Evolutionary conservation across 1,140 invertebrate species (phyloP).

Genomic region (Bemisia tabaci): DNA sequence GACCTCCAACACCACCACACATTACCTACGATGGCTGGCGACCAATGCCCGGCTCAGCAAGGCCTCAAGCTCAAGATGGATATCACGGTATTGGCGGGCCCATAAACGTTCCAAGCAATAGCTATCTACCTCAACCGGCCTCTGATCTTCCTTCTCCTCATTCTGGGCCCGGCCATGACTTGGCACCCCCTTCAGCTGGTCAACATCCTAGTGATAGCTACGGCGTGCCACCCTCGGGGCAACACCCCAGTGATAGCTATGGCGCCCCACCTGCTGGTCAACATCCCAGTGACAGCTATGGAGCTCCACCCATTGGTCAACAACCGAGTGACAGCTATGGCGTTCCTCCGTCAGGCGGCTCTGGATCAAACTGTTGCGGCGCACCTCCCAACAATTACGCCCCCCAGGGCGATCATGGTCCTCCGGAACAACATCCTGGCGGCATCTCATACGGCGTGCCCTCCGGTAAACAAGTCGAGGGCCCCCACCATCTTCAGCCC

Average conservation of each 20-base stretch:
- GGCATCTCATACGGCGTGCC: conserved; percentile 20
- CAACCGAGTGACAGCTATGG: conserved; percentile 18
- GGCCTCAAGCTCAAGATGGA: conserved; percentile 18
- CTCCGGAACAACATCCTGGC: neutral
- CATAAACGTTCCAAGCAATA: conserved; percentile 4
- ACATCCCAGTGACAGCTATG: conserved; percentile 9
- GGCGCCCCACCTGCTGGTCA: conserved; percentile 13
- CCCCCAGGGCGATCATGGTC: neutral
- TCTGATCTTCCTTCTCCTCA: neutral
- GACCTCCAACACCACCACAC: conserved; percentile 54
- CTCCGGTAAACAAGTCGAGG: conserved; percentile 24
- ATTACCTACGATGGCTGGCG: conserved; percentile 54
- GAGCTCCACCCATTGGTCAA: conserved; percentile 14
- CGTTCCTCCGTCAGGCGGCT: too few relatives aligned
- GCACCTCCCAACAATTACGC: conserved; percentile 16
- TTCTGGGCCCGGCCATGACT: neutral
- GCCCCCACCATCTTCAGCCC: conserved; percentile 29
- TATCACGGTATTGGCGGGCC: conserved; percentile 10
- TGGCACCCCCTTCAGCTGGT: conserved; percentile 12
- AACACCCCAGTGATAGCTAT: conserved; percentile 7
- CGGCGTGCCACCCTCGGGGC: conserved; percentile 14
- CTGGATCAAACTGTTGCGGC: conserved; percentile 20
- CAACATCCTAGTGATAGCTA: conserved; percentile 16
- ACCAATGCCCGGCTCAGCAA: conserved; percentile 28
- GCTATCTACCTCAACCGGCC: neutral